A percentile compares a stretch with the other conserved stretches of the same genome.
Conservation (phyloP, 2,113 vertebrate genomes). For the Podiceps cristatus region DNA sequence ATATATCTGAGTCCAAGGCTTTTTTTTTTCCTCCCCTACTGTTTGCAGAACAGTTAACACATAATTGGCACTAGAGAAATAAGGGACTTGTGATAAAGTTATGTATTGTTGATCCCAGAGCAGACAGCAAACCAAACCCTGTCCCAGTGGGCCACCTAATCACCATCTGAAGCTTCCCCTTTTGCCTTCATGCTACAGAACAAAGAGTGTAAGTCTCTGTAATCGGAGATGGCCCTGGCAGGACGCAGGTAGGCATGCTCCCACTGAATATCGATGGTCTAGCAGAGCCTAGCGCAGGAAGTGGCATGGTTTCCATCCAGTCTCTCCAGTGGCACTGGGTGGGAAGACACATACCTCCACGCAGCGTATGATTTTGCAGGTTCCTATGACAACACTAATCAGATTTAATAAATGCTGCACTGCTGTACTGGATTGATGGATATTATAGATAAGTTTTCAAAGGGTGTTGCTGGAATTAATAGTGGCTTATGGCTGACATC, state of each 20-base stretch:
- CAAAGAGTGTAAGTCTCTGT: not conserved
- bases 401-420: not conserved
- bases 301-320: accelerated
- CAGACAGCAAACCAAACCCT: not conserved
- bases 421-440: not conserved
- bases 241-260: not conserved
- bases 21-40: not conserved
- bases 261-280: not conserved
- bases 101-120: not conserved
- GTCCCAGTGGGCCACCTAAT: not conserved
- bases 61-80: not conserved
- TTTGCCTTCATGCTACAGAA: not conserved
- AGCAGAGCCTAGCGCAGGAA: not conserved
- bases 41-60: not conserved
- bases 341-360: not conserved
- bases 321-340: not conserved
- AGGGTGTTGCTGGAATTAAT: not conserved
- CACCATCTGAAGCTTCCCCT: not conserved
- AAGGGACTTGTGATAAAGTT: not conserved
- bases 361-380: not conserved
- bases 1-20: not conserved
- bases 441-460: not conserved
- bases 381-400: not conserved
- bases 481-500: not conserved
- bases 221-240: not conserved